Evolutionary conservation across 2,113 vertebrate genomes (phyloP).

Genomic region (Labeo rohita): DNA sequence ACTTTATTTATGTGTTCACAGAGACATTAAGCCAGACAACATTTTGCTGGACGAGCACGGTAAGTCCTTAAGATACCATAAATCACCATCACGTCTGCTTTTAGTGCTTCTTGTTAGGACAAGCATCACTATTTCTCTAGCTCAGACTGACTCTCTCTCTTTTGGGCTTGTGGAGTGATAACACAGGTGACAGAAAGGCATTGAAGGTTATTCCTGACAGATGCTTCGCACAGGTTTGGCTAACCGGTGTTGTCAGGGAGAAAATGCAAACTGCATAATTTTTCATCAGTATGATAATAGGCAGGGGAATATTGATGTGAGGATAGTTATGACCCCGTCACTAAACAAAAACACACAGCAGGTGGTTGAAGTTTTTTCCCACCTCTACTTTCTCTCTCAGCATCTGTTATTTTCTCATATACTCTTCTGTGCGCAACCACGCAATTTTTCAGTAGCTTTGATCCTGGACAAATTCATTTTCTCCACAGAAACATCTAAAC

Average conservation of each 20-base stretch:
- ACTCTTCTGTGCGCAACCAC: neutral
- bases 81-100: neutral
- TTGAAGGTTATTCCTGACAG: slow-evolving; percentile 3
- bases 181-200: neutral
- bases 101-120: neutral
- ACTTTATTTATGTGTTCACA: slow-evolving; percentile 67
- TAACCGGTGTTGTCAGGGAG: slow-evolving; percentile 3
- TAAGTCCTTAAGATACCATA: slow-evolving; percentile 70
- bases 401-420: neutral
- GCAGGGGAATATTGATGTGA: slow-evolving; percentile 49
- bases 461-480: neutral
- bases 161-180: neutral
- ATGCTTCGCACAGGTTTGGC: neutral
- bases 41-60: slow-evolving; percentile 96
- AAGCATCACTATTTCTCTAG: neutral
- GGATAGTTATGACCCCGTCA: slow-evolving; percentile 21
- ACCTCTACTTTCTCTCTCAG: neutral
- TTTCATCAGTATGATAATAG: slow-evolving; percentile 57
- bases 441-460: neutral
- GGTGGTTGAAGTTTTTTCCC: neutral
- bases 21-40: slow-evolving; percentile 99
- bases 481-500: too few species aligned
- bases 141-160: neutral
- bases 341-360: slow-evolving; percentile 12
- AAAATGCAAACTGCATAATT: slow-evolving; percentile 37